These are phyloP conservation scores for Pocillopora grandis DNA, from an alignment of 92 coral and sea anemone species.

Conservation along the genomic window DNA sequence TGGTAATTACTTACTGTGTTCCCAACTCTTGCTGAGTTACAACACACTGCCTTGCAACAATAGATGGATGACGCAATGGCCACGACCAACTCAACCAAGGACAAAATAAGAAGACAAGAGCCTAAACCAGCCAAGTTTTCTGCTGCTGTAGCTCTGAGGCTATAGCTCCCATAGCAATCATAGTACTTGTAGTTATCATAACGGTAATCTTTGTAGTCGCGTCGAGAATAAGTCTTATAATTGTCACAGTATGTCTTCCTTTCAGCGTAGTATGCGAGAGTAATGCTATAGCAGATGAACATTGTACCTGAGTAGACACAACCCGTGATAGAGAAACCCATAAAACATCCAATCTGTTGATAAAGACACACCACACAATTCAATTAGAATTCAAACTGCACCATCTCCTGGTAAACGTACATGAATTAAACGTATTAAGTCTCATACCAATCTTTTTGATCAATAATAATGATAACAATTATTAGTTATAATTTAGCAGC, in stretches of 20 bases:
- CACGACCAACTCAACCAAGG: slow-evolving; percentile 64
- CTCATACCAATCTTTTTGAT: no score
- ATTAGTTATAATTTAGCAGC: no score
- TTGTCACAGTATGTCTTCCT: no score
- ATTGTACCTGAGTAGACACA: slow-evolving; percentile 61
- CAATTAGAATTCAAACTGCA: no score
- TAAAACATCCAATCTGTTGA: slow-evolving; percentile 76
- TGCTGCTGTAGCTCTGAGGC: not conserved
- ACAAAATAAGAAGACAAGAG: slow-evolving; percentile 49
- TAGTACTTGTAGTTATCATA: not conserved
- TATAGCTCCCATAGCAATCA: not conserved
- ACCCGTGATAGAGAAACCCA: slow-evolving; percentile 74
- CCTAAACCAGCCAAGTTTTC: slow-evolving; percentile 58
- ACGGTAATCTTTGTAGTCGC: no score
- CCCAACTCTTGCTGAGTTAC: slow-evolving; percentile 21
- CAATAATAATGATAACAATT: no score
- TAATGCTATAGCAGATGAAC: slow-evolving; percentile 61
- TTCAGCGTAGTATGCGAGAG: slow-evolving; percentile 28
- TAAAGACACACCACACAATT: not conserved
- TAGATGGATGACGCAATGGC: slow-evolving; percentile 70
- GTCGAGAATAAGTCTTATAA: no score
- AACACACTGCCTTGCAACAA: slow-evolving; percentile 68
- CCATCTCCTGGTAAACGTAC: no score
- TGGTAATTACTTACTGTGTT: not conserved
- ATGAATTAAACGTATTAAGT: no score